These are phyloP conservation scores for Bruchidius siliquastri DNA, from an alignment of 2,888 invertebrate species.

Conservation along the genomic window DNA sequence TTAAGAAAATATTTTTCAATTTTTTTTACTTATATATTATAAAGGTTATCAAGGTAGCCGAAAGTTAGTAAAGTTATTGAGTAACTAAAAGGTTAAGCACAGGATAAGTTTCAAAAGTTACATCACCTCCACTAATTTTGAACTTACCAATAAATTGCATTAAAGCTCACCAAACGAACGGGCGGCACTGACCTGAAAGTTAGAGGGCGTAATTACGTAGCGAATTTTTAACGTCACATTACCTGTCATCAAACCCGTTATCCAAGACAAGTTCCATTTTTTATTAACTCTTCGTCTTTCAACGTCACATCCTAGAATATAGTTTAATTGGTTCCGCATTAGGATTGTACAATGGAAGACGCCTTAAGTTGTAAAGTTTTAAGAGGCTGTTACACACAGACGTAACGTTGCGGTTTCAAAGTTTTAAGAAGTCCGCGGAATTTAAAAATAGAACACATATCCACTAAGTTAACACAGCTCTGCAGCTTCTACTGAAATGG, in stretches of 20 bases:
- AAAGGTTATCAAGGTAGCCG: no score
- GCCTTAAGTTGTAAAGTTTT: background rate
- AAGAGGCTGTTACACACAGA: background rate
- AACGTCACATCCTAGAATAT: background rate
- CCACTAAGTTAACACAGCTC: background rate
- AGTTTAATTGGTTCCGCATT: background rate
- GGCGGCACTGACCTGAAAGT: no score
- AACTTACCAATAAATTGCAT: no score
- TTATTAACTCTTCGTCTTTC: background rate
- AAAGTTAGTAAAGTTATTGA: no score
- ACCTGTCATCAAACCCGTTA: background rate
- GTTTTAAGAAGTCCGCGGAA: background rate
- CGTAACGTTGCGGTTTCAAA: background rate
- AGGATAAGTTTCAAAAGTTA: no score
- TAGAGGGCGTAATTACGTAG: no score
- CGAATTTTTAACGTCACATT: background rate
- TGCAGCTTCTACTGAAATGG: background rate
- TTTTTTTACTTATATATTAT: no score
- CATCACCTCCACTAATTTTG: no score
- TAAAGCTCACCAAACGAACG: no score
- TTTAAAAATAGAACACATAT: background rate
- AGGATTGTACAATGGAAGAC: background rate
- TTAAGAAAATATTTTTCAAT: no score
- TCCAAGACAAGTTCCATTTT: background rate
- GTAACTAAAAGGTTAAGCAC: no score